A percentile compares a stretch with the other conserved stretches of the same genome.
Conservation (phyloP, 2,113 vertebrate species). For the Eretmochelys imbricata region DNA sequence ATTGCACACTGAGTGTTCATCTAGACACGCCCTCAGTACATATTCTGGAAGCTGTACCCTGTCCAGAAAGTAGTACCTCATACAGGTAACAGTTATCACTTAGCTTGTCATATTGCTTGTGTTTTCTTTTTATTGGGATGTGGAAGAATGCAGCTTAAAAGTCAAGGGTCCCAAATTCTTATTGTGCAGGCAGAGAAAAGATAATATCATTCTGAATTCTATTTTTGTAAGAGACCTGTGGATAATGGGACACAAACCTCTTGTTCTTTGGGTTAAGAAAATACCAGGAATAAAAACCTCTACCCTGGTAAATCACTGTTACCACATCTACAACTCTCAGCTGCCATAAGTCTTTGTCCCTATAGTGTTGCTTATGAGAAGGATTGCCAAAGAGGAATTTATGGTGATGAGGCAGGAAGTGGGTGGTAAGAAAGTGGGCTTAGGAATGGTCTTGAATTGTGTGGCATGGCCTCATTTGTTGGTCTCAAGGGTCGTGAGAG, state of each 20-base stretch:
- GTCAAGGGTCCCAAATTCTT: rapidly evolving
- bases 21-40: background rate
- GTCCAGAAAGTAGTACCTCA: background rate
- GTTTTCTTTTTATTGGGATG: background rate
- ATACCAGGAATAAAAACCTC: background rate
- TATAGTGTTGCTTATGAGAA: background rate
- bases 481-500: background rate
- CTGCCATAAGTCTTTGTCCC: background rate
- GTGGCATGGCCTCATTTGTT: background rate
- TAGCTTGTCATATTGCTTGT: background rate
- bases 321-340: background rate
- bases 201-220: background rate
- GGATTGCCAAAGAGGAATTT: background rate
- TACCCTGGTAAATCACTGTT: background rate
- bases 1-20: background rate
- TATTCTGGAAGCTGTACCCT: background rate
- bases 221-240: background rate
- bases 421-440: background rate
- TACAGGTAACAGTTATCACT: background rate
- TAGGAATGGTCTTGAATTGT: background rate
- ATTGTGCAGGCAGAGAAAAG: background rate
- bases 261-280: background rate
- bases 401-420: background rate
- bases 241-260: background rate
- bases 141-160: background rate